Base-by-base conservation (phyloP, 2,888 invertebrate species). In the Aspidapion aeneum region DNA sequence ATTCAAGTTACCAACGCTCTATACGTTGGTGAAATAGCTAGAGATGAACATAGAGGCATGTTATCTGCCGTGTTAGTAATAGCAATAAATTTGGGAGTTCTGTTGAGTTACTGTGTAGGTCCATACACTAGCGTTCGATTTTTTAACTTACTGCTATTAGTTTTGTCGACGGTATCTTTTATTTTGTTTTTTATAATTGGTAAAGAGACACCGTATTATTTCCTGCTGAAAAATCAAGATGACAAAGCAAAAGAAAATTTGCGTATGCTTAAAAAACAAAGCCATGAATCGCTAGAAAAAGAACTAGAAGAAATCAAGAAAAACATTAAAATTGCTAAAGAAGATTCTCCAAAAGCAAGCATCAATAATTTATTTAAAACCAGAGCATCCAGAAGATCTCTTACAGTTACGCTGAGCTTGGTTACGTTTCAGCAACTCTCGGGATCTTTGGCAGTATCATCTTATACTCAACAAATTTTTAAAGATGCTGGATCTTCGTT, bases 1-100 rank as follows among this genome's bases (percentile, higher is more conserved):
- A 80, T 87, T 16, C 90, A 89, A 80, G 87, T 90, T 0, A 86
- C 89, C 1, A 85, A 89, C 0, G 93, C 95, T 0, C 91, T 94
- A 86, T 96, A 95, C 79, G 87, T 94, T 64, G 91, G 92, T 51
- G 96, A 96, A 79, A 90, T 94, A 55, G 86, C 94, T 2, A 89
- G 91, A 82, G 88, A 90, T 63, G 87, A 89, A 21, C 85, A 89
- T n/a, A 83, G 96, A 67, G 95, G 95, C 0, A 87, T 90, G 0
- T 81, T 95, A 0, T 94, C 94, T 1, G 90, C 94, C 0, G 87
- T 91, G 64, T 86, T 94, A 71, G 91, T 92, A 73, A 82, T 88
- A 52, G 90, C 91, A 79, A 86, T 93, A 51, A 82, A 81, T 1
- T 57, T 86, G 1, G 94, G 93, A 1, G 85, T 90, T 72, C 76